Evolutionary conservation across 2,113 vertebrate genomes (phyloP).

Genomic region (Polyodon spathula): DNA sequence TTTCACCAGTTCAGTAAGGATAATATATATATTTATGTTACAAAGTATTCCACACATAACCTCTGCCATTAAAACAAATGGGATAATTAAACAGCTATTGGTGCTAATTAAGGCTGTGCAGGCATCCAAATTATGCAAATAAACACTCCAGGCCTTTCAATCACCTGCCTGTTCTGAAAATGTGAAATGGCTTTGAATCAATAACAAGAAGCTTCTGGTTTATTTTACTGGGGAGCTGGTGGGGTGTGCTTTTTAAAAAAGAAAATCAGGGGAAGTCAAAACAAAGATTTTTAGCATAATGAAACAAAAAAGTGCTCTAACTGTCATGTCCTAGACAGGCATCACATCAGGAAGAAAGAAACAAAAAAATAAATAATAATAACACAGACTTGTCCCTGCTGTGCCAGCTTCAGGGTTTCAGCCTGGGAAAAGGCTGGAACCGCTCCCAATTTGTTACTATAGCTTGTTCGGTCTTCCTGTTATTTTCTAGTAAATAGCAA

Average conservation of each 20-base stretch:
- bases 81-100: slow-evolving; percentile 46
- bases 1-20: slow-evolving; percentile 25
- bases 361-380: neutral
- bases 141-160: slow-evolving; percentile 32
- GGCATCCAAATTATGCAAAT: slow-evolving; percentile 36
- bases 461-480: slow-evolving; percentile 33
- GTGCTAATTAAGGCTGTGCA: slow-evolving; percentile 42
- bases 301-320: neutral
- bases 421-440: slow-evolving; percentile 29
- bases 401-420: slow-evolving; percentile 35
- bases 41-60: slow-evolving; percentile 18
- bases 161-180: slow-evolving; percentile 15
- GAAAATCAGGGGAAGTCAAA: slow-evolving; percentile 1
- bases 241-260: neutral
- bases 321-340: neutral
- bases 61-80: slow-evolving; percentile 40
- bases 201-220: neutral
- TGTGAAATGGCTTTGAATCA: neutral
- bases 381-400: neutral
- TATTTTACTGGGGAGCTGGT: neutral
- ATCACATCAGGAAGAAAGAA: neutral
- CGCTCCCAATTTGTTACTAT: slow-evolving; percentile 25
- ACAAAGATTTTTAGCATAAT: slow-evolving; percentile 1
- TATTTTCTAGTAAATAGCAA: slow-evolving; percentile 49
- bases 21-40: slow-evolving; percentile 32